A percentile compares a stretch with the other conserved stretches of the same genome.
phyloP scores from a whole-genome alignment of 1,140 invertebrate genomes.

The Sarcophaga peregrina region DNA sequence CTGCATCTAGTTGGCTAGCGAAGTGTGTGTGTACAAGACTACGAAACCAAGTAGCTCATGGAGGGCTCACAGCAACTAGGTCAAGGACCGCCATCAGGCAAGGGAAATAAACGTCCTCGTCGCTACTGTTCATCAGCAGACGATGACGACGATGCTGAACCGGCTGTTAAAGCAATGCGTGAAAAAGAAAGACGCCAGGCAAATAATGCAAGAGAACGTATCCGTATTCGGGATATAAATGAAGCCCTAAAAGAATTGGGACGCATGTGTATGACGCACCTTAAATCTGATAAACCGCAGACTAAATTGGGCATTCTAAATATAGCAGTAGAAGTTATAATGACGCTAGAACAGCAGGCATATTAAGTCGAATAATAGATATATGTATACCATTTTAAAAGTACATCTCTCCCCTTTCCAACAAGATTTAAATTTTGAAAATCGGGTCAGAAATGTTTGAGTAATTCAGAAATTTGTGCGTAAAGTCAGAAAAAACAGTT shows the following conservation, averaged over 20 bases:
- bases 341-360: constrained; percentile 96
- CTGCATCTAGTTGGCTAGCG: too few species aligned
- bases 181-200: constrained; percentile 96
- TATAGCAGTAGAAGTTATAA: constrained; percentile 98
- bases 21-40: too few species aligned
- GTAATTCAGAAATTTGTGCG: too few species aligned
- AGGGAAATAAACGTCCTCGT: constrained; percentile 66
- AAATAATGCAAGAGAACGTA: constrained; percentile 98
- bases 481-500: too few species aligned
- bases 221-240: constrained; percentile 97
- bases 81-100: constrained; percentile 53
- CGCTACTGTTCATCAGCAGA: constrained; percentile 77
- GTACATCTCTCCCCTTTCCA: too few species aligned
- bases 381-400: too few species aligned
- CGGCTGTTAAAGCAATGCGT: constrained; percentile 90
- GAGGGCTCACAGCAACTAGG: constrained; percentile 62
- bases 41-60: constrained; percentile 78
- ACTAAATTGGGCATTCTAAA: constrained; percentile 96
- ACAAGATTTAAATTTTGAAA: too few species aligned
- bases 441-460: too few species aligned
- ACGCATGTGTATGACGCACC: constrained; percentile 95
- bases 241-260: constrained; percentile 96
- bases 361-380: too few species aligned
- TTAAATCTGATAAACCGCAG: constrained; percentile 95
- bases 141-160: constrained; percentile 76